These are phyloP conservation scores for Manacus vitellinus DNA, from an alignment of 2,113 vertebrate genomes.

Conservation along the genomic window DNA sequence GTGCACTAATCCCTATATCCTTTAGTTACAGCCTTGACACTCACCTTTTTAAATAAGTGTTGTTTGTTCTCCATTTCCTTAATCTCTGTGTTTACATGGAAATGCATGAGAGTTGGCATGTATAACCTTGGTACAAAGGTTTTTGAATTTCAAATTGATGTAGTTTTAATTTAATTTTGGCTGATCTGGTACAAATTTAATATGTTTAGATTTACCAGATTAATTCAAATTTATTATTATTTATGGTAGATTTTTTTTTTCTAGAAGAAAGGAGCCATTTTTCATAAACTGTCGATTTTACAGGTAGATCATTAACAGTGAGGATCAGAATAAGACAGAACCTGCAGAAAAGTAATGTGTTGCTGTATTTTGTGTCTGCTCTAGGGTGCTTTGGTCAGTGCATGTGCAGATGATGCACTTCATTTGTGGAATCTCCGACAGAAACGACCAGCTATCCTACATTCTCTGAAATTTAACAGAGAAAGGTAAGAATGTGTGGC, in stretches of 20 bases:
- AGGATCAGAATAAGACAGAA: background rate
- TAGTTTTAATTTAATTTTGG: background rate
- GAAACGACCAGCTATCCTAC: constrained; percentile 92
- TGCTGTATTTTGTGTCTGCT: constrained; percentile 29
- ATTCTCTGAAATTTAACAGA: constrained; percentile 97
- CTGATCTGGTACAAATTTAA: background rate
- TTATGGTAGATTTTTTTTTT: background rate
- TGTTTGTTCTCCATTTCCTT: background rate
- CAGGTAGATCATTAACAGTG: background rate
- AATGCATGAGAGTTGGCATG: background rate
- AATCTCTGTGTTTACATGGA: background rate
- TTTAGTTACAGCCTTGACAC: background rate
- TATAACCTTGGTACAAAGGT: background rate
- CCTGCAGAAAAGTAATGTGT: background rate
- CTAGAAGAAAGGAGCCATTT: background rate
- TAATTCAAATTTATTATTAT: background rate
- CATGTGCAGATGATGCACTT: constrained; percentile 92
- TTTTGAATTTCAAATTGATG: background rate
- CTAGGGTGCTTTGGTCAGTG: constrained; percentile 95
- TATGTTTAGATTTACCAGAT: background rate
- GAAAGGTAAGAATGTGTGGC: constrained; percentile 83
- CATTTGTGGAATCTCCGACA: constrained; percentile 98
- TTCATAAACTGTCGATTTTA: background rate
- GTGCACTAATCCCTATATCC: background rate
- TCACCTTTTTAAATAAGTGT: background rate